Evolutionary conservation across 2,888 invertebrate species (phyloP), one percentile per base, ranked within the genome.

Genomic region (Ypsolopha sequella): DNA sequence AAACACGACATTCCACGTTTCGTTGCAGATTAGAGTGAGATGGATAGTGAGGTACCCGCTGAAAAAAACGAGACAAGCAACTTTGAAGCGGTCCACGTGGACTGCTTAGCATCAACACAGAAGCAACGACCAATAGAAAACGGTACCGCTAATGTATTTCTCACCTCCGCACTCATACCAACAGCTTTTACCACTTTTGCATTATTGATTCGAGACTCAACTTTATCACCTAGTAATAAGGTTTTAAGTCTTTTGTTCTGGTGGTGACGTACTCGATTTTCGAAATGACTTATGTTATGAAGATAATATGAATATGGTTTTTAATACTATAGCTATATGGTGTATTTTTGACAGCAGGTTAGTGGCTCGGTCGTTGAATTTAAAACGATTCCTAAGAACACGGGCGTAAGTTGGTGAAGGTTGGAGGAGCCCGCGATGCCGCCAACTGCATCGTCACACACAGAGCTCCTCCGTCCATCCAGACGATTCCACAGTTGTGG

Each of bases 131-230:
- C 87, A 87, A 87, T 87, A 76, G 86, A 79, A 82, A 84, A 84
- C 84, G 81, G 81, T 74, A 85, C 81, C 84, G 80, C 86, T 87
- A 87, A 87, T 87, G 87, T 87, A 87, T 87, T 87, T 87, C 87
- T 87, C 87, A 87, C 86, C 87, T 87, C 84, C 81, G 81, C 84
- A 84, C 86, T 80, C 86, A 85, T 82, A 84, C 82, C 77, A 77
- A 76, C 68, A 70, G 68, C 69, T 61, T 70, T 70, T 75, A 73
- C 73, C 73, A 77, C 75, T 78, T 75, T 67, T 71, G 61, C 56
- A 73, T 69, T 66, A 71, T 69, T 68, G 67, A 73, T 65, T 61
- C 71, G 66, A 80, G 70, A 79, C 61, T 79, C 68, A 73, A 74
- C 84, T 77, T 73, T 81, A 62, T 49, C 48, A 36, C 58, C 41